These are phyloP conservation scores for Ichneumoninae sp. DNA, from an alignment of 2,888 invertebrate genomes.

Conservation along the genomic window DNA sequence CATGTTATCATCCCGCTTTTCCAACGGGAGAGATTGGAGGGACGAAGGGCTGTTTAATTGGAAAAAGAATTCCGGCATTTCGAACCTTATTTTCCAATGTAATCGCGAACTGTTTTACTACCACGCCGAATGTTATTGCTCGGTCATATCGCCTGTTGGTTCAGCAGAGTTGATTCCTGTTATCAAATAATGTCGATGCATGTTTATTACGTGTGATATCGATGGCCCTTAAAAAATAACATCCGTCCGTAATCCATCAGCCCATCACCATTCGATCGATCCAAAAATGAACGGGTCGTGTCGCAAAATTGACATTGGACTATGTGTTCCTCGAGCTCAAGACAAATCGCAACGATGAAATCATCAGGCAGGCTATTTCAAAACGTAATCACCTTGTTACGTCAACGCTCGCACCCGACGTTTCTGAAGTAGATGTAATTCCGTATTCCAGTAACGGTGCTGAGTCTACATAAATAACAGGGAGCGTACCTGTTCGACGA, in stretches of 20 bases:
- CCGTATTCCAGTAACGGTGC: slow-evolving; percentile 5
- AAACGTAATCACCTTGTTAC: not conserved
- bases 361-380: not conserved
- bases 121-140: not conserved
- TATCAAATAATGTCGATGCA: not conserved
- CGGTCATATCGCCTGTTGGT: not conserved
- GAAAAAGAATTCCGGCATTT: not conserved
- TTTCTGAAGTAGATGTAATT: not conserved
- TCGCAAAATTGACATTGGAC: not conserved
- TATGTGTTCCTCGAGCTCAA: not conserved
- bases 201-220: no score
- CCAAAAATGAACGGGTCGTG: not conserved
- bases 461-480: slow-evolving; percentile 13
- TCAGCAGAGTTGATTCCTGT: not conserved
- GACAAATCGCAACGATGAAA: not conserved
- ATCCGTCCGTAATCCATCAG: not conserved
- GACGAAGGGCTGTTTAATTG: not conserved
- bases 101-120: not conserved
- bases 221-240: not conserved
- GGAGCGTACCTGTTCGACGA: slow-evolving; percentile 11
- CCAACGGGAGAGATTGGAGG: not conserved
- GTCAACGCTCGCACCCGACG: not conserved
- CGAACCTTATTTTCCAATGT: not conserved
- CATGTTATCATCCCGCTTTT: not conserved
- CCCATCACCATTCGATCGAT: not conserved